phyloP scores from a whole-genome alignment of 2,797 vertebrate genomes.

The Clamator glandarius region DNA sequence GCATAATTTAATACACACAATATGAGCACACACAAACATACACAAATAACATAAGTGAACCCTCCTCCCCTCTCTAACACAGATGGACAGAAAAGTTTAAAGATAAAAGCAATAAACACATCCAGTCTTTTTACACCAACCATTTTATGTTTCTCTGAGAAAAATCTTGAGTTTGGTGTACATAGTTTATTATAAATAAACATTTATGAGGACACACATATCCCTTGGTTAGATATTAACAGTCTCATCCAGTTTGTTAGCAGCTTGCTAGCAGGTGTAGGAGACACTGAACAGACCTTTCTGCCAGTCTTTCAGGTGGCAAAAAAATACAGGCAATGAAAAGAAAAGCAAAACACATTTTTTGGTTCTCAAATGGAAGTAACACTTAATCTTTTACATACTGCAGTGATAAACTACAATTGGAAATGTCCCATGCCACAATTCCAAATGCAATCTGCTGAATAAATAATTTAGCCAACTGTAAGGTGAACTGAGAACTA shows the following conservation, averaged over 20 bases:
- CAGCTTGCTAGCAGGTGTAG: not conserved
- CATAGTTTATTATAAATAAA: not conserved
- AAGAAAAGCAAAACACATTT: not conserved
- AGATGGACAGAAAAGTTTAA: not conserved
- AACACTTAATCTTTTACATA: not conserved
- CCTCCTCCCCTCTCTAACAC: not conserved
- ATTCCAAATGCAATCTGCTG: not conserved
- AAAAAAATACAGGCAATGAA: not conserved
- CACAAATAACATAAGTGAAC: not conserved
- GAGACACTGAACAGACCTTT: not conserved
- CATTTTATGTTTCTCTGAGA: not conserved
- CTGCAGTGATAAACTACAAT: not conserved
- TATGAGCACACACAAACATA: not conserved
- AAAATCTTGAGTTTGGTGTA: not conserved
- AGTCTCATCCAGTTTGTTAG: not conserved
- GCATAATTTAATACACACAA: not conserved
- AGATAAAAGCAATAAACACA: not conserved
- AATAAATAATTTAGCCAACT: not conserved
- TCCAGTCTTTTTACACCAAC: not conserved
- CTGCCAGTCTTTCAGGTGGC: slow-evolving; percentile 33
- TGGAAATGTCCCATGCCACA: not conserved
- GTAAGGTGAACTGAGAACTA: not conserved
- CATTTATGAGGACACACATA: not conserved
- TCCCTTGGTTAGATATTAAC: not conserved
- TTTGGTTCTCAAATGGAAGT: not conserved